Base-by-base conservation (phyloP, 2,888 invertebrate genomes). In the Ichneumoninae sp. region DNA sequence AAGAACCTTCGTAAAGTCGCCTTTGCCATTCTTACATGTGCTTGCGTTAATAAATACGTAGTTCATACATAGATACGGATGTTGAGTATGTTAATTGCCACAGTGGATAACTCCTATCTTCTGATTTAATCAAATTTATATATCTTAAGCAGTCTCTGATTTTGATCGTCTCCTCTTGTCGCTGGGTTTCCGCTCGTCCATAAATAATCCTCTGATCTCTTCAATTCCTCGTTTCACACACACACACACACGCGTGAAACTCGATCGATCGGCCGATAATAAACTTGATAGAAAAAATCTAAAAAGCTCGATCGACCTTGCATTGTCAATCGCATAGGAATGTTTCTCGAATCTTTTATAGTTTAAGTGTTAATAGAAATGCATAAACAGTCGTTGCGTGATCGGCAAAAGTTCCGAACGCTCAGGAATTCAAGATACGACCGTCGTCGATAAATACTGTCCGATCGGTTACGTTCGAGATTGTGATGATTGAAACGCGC, bases 271-370 rank as follows among this genome's bases (percentile, higher is more conserved):
- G 50, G 65, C 10, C 44, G 68, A 79, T 40, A 33, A 52, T 50
- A 36, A 4, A 36, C 1, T 19, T 8, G 44, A 36, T 44, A 69
- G 68, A 50, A 79, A 69, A 79, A 63, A 19, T 36, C 33, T 47
- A 50, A 60, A n/a, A 77, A 77, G 68, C 77, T 13, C n/a, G 22
- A 60, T 33, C 4, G 19, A 19, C 22, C 60, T 52, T 63, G 63
- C 50, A 22, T 65, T 33, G 13, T 70, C 33, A 30, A 33, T 52
- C 16, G 70, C 71, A 65, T 26, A 79, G 79, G 79, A 79, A 79
- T 79, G 71, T 71, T 70, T 36, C n/a, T 69, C 10, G 47, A 47
- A 77, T 33, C 8, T 63, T 50, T 13, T 22, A 10, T 57, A 57
- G 1, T 70, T 65, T 26, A 52, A 36, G 52, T 63, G 71, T 57